phyloP scores from a whole-genome alignment of 2,888 invertebrate genomes.

The Meghimatium bilineatum region DNA sequence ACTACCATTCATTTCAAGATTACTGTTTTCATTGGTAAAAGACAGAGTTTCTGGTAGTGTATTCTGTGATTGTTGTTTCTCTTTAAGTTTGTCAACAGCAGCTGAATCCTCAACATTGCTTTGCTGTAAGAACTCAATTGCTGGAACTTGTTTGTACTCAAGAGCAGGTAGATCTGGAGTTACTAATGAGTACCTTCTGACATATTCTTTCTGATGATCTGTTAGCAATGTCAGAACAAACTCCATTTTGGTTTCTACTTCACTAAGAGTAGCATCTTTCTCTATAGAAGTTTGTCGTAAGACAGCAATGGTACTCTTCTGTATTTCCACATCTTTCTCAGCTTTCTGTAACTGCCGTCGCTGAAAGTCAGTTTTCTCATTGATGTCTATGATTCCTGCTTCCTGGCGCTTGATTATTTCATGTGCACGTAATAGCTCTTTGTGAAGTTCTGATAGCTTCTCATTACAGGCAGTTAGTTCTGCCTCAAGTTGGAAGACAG shows the following conservation, averaged over 20 bases:
- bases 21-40: background rate
- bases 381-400: constrained; percentile 56
- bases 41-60: background rate
- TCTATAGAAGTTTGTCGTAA: constrained; percentile 55
- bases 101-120: background rate
- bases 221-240: constrained; percentile 51
- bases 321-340: constrained; percentile 47
- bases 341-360: constrained; percentile 51
- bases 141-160: constrained; percentile 55
- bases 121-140: constrained; percentile 39
- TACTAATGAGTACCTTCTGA: constrained; percentile 31
- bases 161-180: constrained; percentile 53
- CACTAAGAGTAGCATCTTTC: constrained; percentile 58
- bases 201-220: constrained; percentile 51
- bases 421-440: constrained; percentile 50
- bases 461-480: constrained; percentile 49
- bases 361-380: constrained; percentile 49
- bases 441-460: constrained; percentile 53
- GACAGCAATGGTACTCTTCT: constrained; percentile 56
- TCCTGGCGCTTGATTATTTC: constrained; percentile 54
- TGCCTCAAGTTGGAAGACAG: constrained; percentile 38
- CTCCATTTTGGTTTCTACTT: constrained; percentile 55
- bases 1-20: constrained; percentile 4
- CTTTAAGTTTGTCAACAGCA: background rate
- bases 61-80: background rate